phyloP scores from a whole-genome alignment of 2,113 vertebrate species.

The Cyphomyrus discorhynchus region DNA sequence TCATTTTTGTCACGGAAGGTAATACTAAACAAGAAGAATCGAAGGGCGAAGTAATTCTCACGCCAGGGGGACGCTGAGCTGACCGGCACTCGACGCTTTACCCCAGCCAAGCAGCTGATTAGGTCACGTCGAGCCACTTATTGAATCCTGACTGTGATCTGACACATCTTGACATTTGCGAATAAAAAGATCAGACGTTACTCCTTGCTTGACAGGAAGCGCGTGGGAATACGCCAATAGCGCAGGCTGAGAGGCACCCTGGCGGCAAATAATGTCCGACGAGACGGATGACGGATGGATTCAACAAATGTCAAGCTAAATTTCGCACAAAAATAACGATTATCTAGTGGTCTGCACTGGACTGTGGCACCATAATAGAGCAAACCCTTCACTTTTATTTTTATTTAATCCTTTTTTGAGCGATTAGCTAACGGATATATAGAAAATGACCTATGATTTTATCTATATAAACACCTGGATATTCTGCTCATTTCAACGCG shows the following conservation, averaged over 20 bases:
- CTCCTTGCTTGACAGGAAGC: background rate
- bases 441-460: background rate
- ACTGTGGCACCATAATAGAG: background rate
- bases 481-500: background rate
- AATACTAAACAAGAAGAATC: background rate
- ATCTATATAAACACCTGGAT: background rate
- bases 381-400: background rate
- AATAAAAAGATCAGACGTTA: background rate
- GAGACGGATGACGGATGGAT: background rate
- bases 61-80: background rate
- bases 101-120: background rate
- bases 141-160: background rate
- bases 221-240: background rate
- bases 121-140: background rate
- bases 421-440: background rate
- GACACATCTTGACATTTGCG: background rate
- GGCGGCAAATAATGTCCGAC: background rate
- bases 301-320: background rate
- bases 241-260: background rate
- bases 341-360: background rate
- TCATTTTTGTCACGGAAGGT: background rate
- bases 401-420: background rate
- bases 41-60: background rate
- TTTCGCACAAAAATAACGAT: background rate
- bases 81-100: background rate